Evolutionary conservation across 2,113 vertebrate genomes (phyloP).

Genomic region (Syngnathus typhle): DNA sequence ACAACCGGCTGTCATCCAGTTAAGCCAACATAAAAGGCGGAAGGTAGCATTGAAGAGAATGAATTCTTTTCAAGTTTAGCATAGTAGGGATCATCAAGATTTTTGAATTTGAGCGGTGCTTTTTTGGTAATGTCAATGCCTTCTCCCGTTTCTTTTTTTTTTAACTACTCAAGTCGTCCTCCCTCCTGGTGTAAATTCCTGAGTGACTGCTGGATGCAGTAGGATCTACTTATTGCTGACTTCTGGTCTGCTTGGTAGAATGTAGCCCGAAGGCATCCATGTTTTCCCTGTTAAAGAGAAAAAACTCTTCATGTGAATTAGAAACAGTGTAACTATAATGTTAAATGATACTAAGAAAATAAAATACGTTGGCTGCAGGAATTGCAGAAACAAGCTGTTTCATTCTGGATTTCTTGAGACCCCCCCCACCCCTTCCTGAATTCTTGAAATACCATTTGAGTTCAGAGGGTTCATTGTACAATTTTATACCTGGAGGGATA

Average conservation of each 20-base stretch:
- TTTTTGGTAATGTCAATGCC: background rate
- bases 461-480: background rate
- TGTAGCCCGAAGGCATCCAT: slow-evolving; percentile 18
- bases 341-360: background rate
- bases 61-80: background rate
- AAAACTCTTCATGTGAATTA: too few relatives aligned
- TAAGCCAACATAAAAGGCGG: slow-evolving; percentile 15
- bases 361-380: too few relatives aligned
- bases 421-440: too few relatives aligned
- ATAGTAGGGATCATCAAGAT: background rate
- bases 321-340: background rate
- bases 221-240: slow-evolving; percentile 42
- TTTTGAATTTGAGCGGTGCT: background rate
- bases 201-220: slow-evolving; percentile 42
- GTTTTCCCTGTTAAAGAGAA: slow-evolving; percentile 24
- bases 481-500: background rate
- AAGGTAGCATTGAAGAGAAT: background rate
- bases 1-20: slow-evolving; percentile 16
- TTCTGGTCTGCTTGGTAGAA: slow-evolving; percentile 37
- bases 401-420: too few relatives aligned
- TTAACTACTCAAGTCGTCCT: slow-evolving; percentile 14
- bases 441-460: background rate
- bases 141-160: background rate
- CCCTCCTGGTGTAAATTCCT: slow-evolving; percentile 48
- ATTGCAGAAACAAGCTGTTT: too few relatives aligned